Percentiles rank a stretch among this genome's conserved stretches.
These are phyloP conservation scores for Mustela nigripes DNA, from an alignment of 2,113 vertebrate species.

Conservation along the genomic window DNA sequence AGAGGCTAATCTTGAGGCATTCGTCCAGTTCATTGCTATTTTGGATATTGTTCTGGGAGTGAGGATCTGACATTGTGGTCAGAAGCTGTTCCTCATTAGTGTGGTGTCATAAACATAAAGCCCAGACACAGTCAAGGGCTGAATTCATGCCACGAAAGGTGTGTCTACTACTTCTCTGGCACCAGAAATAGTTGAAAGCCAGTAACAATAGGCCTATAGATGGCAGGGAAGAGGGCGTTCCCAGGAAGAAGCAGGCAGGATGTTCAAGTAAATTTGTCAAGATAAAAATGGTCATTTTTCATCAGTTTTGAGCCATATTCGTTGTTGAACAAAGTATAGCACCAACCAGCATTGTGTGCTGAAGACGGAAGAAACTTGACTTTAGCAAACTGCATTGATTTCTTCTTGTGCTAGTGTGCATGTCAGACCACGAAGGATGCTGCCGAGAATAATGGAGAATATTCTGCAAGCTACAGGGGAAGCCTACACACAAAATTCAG, in stretches of 20 bases:
- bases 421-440: not conserved
- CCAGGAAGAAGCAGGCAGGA: not conserved
- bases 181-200: not conserved
- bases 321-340: slow-evolving; percentile 62
- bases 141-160: not conserved
- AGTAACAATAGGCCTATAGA: not conserved
- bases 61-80: not conserved
- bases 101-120: not conserved
- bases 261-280: not conserved
- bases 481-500: slow-evolving; percentile 58
- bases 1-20: not conserved
- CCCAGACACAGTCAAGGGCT: not conserved
- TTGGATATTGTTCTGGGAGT: not conserved
- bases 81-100: not conserved
- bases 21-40: not conserved
- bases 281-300: not conserved
- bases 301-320: slow-evolving; percentile 41
- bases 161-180: not conserved
- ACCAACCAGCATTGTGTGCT: not conserved
- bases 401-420: slow-evolving; percentile 59
- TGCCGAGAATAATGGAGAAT: slow-evolving; percentile 66
- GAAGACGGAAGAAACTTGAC: slow-evolving; percentile 27
- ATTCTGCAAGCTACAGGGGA: slow-evolving; percentile 67
- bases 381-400: slow-evolving; percentile 65
- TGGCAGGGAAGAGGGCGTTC: not conserved